These are phyloP conservation scores for Chelon auratus DNA, from an alignment of 2,797 vertebrate genomes.

Conservation along the genomic window DNA sequence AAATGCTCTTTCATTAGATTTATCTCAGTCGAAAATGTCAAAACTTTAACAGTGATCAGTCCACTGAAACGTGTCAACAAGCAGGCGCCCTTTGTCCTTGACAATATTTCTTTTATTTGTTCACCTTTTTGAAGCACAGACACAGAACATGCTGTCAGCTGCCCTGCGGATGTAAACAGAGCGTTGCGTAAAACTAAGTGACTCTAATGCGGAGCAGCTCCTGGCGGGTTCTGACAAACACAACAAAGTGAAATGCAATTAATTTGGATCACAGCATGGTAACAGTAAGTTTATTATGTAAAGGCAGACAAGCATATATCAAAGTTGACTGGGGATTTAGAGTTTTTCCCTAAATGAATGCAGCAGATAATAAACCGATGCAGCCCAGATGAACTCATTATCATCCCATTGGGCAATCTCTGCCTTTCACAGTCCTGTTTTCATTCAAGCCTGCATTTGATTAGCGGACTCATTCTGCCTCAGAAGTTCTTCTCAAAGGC, in stretches of 20 bases:
- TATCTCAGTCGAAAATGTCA: background rate
- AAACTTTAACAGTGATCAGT: constrained; percentile 1
- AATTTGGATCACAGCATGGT: constrained; percentile 52
- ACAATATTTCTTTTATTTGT: constrained; percentile 14
- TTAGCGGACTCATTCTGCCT: constrained; percentile 17
- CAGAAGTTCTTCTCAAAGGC: constrained; percentile 28
- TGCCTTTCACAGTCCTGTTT: constrained; percentile 28
- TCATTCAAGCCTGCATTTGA: constrained; percentile 29
- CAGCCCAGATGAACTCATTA: constrained; percentile 45
- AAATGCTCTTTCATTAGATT: background rate
- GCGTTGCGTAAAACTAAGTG: constrained; percentile 30
- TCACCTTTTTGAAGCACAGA: constrained; percentile 26
- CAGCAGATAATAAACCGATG: constrained; percentile 39
- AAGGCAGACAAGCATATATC: constrained; percentile 60
- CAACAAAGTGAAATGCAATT: constrained; percentile 56
- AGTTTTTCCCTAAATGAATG: constrained; percentile 38
- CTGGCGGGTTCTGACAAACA: constrained; percentile 28
- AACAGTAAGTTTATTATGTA: constrained; percentile 56
- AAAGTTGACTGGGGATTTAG: constrained; percentile 49
- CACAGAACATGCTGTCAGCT: constrained; percentile 26
- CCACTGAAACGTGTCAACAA: constrained; percentile 16
- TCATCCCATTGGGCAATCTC: constrained; percentile 37
- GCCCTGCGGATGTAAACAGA: constrained; percentile 37
- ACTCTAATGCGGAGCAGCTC: constrained; percentile 39
- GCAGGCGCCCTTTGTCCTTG: constrained; percentile 34